Evolutionary conservation across 2,113 vertebrate species (phyloP).

Genomic region (Setophaga coronata): DNA sequence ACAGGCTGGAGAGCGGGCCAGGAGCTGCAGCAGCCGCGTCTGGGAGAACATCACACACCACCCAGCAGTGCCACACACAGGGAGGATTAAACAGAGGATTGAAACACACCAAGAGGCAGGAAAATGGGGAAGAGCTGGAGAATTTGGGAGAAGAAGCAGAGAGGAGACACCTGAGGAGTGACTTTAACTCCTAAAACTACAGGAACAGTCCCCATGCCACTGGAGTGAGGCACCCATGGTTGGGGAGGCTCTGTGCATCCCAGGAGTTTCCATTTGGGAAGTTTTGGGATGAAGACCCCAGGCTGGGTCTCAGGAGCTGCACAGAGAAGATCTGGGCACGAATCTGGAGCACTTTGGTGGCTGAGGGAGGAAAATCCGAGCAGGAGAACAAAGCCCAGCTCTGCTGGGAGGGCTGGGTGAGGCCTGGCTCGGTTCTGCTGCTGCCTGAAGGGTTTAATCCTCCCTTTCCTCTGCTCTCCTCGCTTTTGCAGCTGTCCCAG

Average conservation of each 20-base stretch:
- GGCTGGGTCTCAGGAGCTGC: not conserved
- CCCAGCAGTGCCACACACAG: not conserved
- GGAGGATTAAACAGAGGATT: not conserved
- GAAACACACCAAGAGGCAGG: rapidly evolving
- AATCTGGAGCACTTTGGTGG: not conserved
- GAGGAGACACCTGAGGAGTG: not conserved
- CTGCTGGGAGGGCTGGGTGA: not conserved
- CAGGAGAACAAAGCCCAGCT: not conserved
- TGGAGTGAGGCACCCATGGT: not conserved
- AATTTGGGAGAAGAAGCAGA: not conserved
- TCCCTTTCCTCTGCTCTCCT: not conserved
- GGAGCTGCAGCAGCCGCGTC: not conserved
- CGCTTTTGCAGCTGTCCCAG: not conserved
- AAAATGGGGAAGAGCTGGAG: not conserved
- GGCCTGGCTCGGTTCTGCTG: not conserved
- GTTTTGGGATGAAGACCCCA: not conserved
- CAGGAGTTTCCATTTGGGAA: not conserved
- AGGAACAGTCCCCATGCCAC: not conserved
- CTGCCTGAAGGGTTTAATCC: not conserved
- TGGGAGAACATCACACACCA: not conserved
- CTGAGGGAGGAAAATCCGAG: not conserved
- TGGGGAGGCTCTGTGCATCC: not conserved
- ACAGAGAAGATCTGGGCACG: not conserved
- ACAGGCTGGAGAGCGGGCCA: not conserved
- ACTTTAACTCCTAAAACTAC: not conserved